Conservation (phyloP, 2,888 invertebrate species). For the Oligia latruncula region DNA sequence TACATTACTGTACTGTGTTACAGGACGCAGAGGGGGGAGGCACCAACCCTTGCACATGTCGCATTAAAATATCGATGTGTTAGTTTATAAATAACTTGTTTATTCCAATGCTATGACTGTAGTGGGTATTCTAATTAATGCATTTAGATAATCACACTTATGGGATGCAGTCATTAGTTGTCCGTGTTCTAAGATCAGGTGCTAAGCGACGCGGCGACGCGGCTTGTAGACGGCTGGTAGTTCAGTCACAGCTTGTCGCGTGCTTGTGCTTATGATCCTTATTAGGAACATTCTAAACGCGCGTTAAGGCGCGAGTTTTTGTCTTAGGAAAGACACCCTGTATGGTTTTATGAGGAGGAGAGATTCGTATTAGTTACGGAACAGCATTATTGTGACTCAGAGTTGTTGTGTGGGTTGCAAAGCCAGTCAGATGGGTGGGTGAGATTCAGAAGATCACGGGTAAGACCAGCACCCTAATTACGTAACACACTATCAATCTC, state of each 20-base stretch:
- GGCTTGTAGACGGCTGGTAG: neutral
- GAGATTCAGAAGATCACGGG: neutral
- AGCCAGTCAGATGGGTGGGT: neutral
- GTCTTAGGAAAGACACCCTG: neutral
- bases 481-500: neutral
- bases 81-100: constrained; percentile 55
- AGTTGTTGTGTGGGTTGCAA: too few relatives aligned
- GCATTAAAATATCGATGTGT: constrained; percentile 55
- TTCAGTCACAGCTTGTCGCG: constrained; percentile 27
- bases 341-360: neutral
- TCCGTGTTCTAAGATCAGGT: constrained; percentile 46
- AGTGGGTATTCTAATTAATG: constrained; percentile 54
- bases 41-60: constrained; percentile 71
- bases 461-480: neutral
- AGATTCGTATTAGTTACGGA: neutral
- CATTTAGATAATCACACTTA: constrained; percentile 57
- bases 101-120: constrained; percentile 34
- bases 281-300: constrained; percentile 1
- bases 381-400: neutral
- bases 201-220: constrained; percentile 20
- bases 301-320: neutral
- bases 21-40: constrained; percentile 3
- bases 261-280: constrained; percentile 14
- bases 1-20: too few relatives aligned
- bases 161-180: constrained; percentile 46